Conservation (phyloP, 2,113 vertebrate genomes). For the Oxyura jamaicensis region DNA sequence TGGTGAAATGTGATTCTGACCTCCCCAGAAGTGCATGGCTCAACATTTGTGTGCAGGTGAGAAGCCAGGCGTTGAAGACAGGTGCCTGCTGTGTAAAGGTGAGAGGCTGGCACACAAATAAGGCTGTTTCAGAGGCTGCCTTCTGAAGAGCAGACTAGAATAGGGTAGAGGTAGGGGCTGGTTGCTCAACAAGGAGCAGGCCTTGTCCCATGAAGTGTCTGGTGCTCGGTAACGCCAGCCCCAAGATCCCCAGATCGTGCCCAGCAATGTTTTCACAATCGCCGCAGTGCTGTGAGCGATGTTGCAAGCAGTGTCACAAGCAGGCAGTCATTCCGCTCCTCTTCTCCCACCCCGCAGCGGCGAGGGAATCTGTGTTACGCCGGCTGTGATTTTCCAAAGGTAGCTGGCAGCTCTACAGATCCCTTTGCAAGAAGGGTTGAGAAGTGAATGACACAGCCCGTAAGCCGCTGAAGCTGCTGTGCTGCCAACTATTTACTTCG, state of each 20-base stretch:
- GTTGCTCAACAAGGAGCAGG: background rate
- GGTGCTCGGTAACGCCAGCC: accelerated
- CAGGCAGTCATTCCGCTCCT: background rate
- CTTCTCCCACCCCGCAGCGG: background rate
- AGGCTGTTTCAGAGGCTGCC: background rate
- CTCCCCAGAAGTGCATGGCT: background rate
- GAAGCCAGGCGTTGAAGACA: background rate
- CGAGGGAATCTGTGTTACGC: background rate
- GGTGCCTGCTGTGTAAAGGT: accelerated
- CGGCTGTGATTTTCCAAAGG: background rate
- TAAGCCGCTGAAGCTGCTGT: background rate
- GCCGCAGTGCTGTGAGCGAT: background rate
- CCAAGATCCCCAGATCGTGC: background rate
- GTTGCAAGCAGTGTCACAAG: background rate
- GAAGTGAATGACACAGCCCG: background rate
- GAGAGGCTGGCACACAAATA: background rate
- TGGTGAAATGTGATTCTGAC: background rate
- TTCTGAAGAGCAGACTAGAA: background rate
- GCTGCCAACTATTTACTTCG: background rate
- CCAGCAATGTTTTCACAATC: background rate
- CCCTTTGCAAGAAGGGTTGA: background rate
- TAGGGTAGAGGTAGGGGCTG: background rate
- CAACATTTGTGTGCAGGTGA: background rate
- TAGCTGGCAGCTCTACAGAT: background rate
- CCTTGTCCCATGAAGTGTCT: background rate